Evolutionary conservation across 2,113 vertebrate genomes (phyloP), one percentile per base, ranked within the genome.

Genomic region (Takifugu flavidus): DNA sequence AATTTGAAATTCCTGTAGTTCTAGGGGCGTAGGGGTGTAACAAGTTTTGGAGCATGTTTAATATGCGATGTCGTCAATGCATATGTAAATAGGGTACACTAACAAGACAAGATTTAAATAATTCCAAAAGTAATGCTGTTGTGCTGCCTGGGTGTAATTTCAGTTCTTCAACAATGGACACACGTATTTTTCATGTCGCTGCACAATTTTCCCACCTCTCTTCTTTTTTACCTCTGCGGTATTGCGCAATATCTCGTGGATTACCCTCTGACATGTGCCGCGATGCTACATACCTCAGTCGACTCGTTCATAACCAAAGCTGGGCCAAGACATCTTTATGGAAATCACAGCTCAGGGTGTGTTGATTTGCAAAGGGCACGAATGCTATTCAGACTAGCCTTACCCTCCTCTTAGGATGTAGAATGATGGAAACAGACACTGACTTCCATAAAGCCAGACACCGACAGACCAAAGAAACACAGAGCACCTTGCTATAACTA

Each of bases 251-350:
- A 42, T 61, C 59, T 70, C 62, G 82, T 69, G 73, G 84, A 85
- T 85, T 75, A 64, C 80, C 78, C 70, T 67, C 70, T 90, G 90
- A 90, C 90, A 91, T 90, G 90, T 90, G 89, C 75, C 61, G 72
- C 82, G 89, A 83, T 89, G 84, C 86, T 74, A 82, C 80, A 78
- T 87, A 87, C 89, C 87, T 84, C 81, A 86, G 77, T 81, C 68
- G 59, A 81, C 81, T 76, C 80, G 88, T 87, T 87, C 82, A 78
- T 88, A 82, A 84, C 75, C 84, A 89, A 82, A 83, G 82, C 79
- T 56, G 47, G 74, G 80, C 86, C 71, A 82, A 79, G 78, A 83
- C 84, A 87, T 84, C 75, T 86, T 87, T 81, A 86, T 86, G 83
- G 84, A 86, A 88, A 84, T 90, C 72, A 61, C 59, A 42, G 34